Evolutionary conservation across 2,797 vertebrate genomes (phyloP).

Genomic region (Erpetoichthys calabaricus): DNA sequence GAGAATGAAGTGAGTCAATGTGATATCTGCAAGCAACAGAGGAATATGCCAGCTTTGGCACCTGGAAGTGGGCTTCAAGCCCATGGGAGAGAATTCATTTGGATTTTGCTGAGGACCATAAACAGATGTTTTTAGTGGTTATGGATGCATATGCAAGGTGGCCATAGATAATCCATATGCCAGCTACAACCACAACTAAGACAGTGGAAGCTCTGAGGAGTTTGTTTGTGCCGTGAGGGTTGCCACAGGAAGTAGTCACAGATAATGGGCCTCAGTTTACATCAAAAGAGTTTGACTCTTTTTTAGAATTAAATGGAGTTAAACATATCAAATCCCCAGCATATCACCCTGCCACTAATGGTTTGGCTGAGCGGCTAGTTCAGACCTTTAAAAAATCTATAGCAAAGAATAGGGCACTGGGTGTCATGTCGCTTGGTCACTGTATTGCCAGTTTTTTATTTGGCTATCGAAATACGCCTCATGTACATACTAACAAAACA

Average conservation of each 20-base stretch:
- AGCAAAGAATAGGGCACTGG: not conserved
- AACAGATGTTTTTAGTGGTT: slow-evolving; percentile 1
- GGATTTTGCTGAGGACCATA: not conserved
- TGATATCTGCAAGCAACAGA: no score
- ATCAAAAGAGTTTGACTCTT: no score
- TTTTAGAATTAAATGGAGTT: no score
- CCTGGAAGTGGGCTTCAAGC: no score
- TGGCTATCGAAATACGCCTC: not conserved
- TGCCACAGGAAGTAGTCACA: not conserved
- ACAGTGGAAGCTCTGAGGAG: not conserved
- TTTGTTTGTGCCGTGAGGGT: not conserved
- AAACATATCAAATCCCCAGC: slow-evolving; percentile 18
- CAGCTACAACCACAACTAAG: not conserved
- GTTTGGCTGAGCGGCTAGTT: slow-evolving; percentile 21
- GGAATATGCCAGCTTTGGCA: no score
- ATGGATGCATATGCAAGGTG: slow-evolving; percentile 1
- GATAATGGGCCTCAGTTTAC: slow-evolving; percentile 12
- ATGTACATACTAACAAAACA: not conserved
- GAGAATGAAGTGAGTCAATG: no score
- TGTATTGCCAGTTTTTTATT: not conserved
- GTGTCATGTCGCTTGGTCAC: not conserved
- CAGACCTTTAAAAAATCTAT: slow-evolving; percentile 20
- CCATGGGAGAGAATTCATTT: no score
- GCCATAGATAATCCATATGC: not conserved
- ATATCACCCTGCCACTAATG: slow-evolving; percentile 19